These are phyloP conservation scores for Yponomeuta plumbellus DNA, from an alignment of 2,888 invertebrate species.

Conservation along the genomic window DNA sequence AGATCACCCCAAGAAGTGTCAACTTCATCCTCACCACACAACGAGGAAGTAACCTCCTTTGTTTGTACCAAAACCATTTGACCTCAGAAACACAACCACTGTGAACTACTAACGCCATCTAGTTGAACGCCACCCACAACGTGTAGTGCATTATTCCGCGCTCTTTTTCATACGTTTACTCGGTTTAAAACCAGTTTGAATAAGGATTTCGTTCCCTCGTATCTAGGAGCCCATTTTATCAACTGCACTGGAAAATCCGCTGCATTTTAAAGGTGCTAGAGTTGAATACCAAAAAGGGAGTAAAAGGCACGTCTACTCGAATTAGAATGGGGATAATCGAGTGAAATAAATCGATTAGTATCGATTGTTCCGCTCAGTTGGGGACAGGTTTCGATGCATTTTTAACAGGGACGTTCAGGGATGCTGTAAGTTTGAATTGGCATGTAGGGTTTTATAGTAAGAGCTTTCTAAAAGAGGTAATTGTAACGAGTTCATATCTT, in stretches of 20 bases:
- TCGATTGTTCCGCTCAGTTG: constrained; percentile 28
- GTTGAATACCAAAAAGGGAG: not conserved
- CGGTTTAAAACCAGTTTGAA: not conserved
- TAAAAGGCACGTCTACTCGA: not conserved
- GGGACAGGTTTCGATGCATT: constrained; percentile 3
- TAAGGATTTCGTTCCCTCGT: not conserved
- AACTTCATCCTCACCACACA: too few relatives aligned
- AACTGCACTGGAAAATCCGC: not conserved
- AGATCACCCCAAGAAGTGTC: too few relatives aligned
- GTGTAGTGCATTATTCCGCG: not conserved
- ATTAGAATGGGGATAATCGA: constrained; percentile 34
- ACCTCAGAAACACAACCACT: too few relatives aligned
- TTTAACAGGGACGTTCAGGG: not conserved
- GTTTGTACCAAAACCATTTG: too few relatives aligned
- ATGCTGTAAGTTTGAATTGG: not conserved
- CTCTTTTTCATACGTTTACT: not conserved
- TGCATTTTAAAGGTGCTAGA: not conserved
- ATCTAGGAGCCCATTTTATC: not conserved
- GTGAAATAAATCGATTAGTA: constrained; percentile 42
- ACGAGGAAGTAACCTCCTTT: too few relatives aligned
- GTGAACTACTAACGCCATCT: too few relatives aligned
- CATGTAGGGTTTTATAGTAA: too few relatives aligned
- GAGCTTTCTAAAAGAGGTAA: too few relatives aligned
- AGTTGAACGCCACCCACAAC: not conserved
- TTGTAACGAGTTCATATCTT: too few relatives aligned